A percentile compares a stretch with the other conserved stretches of the same genome.
Evolutionary conservation across 53 echinoderm and acorn worm species (phyloP).

Genomic region (Patiria pectinifera): DNA sequence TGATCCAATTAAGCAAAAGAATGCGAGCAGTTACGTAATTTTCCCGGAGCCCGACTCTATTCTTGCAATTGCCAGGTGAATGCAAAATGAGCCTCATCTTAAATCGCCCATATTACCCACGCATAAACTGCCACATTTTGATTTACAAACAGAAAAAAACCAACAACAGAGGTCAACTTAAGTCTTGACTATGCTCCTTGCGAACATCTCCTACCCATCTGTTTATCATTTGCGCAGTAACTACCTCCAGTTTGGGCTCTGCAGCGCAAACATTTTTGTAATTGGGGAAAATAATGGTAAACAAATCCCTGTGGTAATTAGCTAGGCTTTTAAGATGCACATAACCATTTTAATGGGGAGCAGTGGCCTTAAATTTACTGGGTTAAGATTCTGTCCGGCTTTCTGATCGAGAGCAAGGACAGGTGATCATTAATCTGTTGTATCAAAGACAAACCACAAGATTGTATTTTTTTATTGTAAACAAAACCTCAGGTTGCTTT

Average conservation of each 20-base stretch:
- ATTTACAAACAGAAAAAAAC: background rate
- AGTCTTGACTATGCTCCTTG: no score
- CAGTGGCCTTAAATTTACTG: background rate
- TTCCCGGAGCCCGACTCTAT: background rate
- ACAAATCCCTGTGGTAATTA: constrained; percentile 5
- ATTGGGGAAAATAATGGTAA: background rate
- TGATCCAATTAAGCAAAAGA: constrained; percentile 10
- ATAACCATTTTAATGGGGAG: background rate
- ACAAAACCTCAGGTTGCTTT: background rate
- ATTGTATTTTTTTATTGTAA: constrained; percentile 20
- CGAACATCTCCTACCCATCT: background rate
- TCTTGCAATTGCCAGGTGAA: background rate
- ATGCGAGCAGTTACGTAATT: constrained; percentile 31
- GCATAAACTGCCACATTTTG: background rate
- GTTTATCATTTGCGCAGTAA: background rate
- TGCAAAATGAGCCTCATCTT: background rate
- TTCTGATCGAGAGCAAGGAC: background rate
- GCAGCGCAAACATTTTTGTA: background rate
- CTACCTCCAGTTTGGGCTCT: background rate
- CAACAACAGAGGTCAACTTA: background rate
- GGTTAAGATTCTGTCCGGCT: background rate
- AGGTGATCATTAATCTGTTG: background rate
- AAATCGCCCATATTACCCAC: background rate
- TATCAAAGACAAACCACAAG: background rate
- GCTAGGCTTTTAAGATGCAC: background rate